phyloP scores from a whole-genome alignment of 2,797 vertebrate genomes.

The Centroberyx gerrardi region DNA sequence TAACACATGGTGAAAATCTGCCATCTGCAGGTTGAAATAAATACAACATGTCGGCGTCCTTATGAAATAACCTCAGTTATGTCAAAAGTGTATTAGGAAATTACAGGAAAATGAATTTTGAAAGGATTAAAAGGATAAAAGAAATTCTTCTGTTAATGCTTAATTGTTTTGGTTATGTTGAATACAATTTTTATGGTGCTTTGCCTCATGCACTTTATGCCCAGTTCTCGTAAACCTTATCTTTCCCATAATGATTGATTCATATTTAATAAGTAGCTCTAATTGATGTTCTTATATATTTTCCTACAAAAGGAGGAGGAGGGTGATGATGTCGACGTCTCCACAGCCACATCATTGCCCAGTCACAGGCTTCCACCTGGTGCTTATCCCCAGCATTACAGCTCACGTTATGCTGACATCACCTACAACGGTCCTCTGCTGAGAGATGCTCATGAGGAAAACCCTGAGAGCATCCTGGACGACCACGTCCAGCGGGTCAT shows the following conservation, averaged over 20 bases:
- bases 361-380: conserved; percentile 90
- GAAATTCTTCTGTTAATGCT: too few species aligned
- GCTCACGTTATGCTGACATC: conserved; percentile 89
- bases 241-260: neutral
- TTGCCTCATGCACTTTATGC: neutral
- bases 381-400: conserved; percentile 88
- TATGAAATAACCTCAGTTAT: neutral
- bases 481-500: conserved; percentile 98
- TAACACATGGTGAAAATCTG: conserved; percentile 46
- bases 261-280: neutral
- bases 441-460: conserved; percentile 94
- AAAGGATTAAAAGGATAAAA: neutral
- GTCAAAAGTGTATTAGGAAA: neutral
- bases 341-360: conserved; percentile 80
- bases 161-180: too few species aligned
- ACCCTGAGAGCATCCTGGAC: conserved; percentile 97
- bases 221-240: neutral
- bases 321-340: conserved; percentile 89
- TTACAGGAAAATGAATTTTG: neutral
- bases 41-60: neutral
- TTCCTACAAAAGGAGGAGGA: conserved; percentile 91
- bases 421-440: conserved; percentile 84
- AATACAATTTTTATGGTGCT: too few species aligned
- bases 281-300: neutral
- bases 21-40: conserved; percentile 73